phyloP scores from a whole-genome alignment of 92 coral and sea anemone genomes.

The Actinernus sp. region DNA sequence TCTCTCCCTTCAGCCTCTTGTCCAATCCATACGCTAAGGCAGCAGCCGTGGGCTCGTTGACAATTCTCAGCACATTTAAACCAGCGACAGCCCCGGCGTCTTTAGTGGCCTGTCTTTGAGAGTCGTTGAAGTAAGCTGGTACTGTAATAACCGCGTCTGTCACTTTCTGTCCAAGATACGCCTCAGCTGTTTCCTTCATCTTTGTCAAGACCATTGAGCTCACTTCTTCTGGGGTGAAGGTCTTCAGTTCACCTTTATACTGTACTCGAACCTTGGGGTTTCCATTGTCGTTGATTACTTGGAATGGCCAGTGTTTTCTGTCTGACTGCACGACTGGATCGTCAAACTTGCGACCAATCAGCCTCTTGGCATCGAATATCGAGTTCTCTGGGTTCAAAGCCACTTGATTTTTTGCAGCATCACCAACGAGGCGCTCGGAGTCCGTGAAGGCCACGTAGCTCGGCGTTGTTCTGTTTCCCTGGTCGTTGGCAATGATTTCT shows the following conservation, averaged over 20 bases:
- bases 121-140: constrained; percentile 87
- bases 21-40: constrained; percentile 94
- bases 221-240: constrained; percentile 77
- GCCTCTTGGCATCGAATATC: constrained; percentile 92
- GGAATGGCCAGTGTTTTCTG: constrained; percentile 96
- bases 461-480: constrained; percentile 97
- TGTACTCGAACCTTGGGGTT: constrained; percentile 66
- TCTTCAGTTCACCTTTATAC: constrained; percentile 58
- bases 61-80: constrained; percentile 73
- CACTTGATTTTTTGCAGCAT: constrained; percentile 92
- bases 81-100: constrained; percentile 85
- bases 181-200: constrained; percentile 90
- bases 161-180: constrained; percentile 71
- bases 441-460: constrained; percentile 97
- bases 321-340: constrained; percentile 81
- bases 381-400: constrained; percentile 90
- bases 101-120: constrained; percentile 87
- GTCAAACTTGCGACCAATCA: constrained; percentile 86
- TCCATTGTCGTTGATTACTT: constrained; percentile 52
- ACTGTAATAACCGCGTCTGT: constrained; percentile 73
- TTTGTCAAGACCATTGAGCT: constrained; percentile 81
- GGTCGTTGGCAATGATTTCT: constrained; percentile 98
- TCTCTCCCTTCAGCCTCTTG: constrained; percentile 62
- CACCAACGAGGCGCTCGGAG: constrained; percentile 91
- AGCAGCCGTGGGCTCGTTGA: constrained; percentile 95